A percentile compares a stretch with the other conserved stretches of the same genome.
phyloP scores from a whole-genome alignment of 2,888 invertebrate genomes.

The Drosophila melanosoma region DNA sequence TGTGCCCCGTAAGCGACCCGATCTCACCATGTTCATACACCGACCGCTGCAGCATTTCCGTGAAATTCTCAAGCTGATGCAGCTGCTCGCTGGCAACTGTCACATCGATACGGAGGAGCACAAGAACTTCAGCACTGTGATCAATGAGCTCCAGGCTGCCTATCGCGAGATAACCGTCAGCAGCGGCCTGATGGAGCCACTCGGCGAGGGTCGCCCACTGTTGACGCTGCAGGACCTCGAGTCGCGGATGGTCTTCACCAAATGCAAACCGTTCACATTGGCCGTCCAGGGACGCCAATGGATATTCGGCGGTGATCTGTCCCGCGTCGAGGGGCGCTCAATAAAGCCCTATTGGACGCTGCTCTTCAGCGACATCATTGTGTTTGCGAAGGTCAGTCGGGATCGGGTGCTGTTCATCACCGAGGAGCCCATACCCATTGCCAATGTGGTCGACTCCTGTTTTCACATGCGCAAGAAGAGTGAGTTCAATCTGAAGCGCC shows the following conservation, averaged over 20 bases:
- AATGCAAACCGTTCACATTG: slow-evolving; percentile 95
- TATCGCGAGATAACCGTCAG: slow-evolving; percentile 94
- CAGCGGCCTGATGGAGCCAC: slow-evolving; percentile 93
- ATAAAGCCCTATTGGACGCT: slow-evolving; percentile 94
- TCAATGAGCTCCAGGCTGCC: slow-evolving; percentile 86
- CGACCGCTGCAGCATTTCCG: slow-evolving; percentile 93
- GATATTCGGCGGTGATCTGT: slow-evolving; percentile 95
- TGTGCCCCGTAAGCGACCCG: slow-evolving; percentile 92
- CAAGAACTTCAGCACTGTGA: slow-evolving; percentile 84
- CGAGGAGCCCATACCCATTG: slow-evolving; percentile 93
- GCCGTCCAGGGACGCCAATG: slow-evolving; percentile 94
- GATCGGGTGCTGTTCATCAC: slow-evolving; percentile 95
- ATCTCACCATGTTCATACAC: slow-evolving; percentile 93
- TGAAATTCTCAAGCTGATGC: slow-evolving; percentile 87
- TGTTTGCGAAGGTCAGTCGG: slow-evolving; percentile 94
- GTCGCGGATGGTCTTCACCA: slow-evolving; percentile 94
- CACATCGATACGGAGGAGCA: slow-evolving; percentile 85
- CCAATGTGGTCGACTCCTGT: slow-evolving; percentile 92
- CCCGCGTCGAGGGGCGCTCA: slow-evolving; percentile 92
- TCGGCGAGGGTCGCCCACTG: slow-evolving; percentile 92
- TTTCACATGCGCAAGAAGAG: slow-evolving; percentile 94
- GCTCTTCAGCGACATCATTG: slow-evolving; percentile 92
- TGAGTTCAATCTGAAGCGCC: slow-evolving; percentile 76
- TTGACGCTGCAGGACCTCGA: slow-evolving; percentile 94
- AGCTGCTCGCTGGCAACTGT: slow-evolving; percentile 85